Base-by-base conservation (phyloP, 2,113 vertebrate genomes). In the Leptocoma aspasia region DNA sequence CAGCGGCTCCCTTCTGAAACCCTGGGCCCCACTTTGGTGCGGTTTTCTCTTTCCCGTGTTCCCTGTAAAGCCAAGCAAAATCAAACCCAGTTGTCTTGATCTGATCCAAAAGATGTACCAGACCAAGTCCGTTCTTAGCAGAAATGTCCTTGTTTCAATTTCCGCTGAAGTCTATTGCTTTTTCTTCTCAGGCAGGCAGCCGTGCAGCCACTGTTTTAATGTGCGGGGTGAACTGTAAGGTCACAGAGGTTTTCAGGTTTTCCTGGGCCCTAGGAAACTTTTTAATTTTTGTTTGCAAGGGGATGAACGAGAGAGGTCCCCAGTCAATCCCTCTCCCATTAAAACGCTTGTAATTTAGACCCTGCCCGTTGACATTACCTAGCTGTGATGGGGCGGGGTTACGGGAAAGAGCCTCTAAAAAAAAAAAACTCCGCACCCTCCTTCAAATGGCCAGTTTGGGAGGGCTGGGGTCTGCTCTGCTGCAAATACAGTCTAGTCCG, bases 71-170 rank as follows among this genome's bases (percentile, higher is more conserved):
- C 49, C 88, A 53, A 78, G 41, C 7, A 76, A 95, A 94, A 96
- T 97, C 79, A 96, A 96, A 93, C 90, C 72, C 88, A 89, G 72
- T 97, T 92, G 92, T 71, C 89, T 77, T 64, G 85, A 94, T 94
- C 76, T 97, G 90, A 86, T 89, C 82, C 86, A 77, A 92, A 95
- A 83, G 86, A 90, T 90, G 71, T 49, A 92, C 75, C 88, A 94
- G 82, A 77, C 33, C 77, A 69, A 70, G 64, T 75, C 86, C 68
- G 4, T 60, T 66, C 86, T 64, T 56, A 61, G 93, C 78, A 93
- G 90, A 95, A 95, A 72, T 85, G 49, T 71, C 82, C 66, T 92
- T 96, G 86, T 93, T 95, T 86, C 90, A 93, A 92, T 96, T 96
- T 97, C 89, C 86, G 91, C 82, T 72, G 26, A 84, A 71, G 41